Evolutionary conservation across 2,888 invertebrate species (phyloP), one percentile per base, ranked within the genome.

Genomic region (Yponomeuta malinellus): DNA sequence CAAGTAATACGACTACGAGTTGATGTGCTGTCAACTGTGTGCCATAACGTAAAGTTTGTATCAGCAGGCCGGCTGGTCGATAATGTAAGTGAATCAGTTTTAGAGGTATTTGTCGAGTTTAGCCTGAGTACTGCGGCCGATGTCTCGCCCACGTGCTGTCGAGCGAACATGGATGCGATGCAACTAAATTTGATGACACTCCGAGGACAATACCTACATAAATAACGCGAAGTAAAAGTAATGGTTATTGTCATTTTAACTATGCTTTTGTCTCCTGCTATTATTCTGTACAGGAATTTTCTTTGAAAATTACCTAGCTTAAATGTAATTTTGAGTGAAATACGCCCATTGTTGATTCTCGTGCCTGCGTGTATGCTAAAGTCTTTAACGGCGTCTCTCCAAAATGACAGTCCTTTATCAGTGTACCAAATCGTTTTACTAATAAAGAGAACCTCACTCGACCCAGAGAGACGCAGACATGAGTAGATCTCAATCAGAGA

Each of bases 111-210:
- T 70, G 70, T 63, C 70, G 37, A 37, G n/a, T 63, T n/a, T 59
- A 59, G 52, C 52, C 63, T 48, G 23, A 67, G 67, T 15, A 12
- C 52, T 15, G 29, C 68, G 68, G 43, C 23, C 12, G 33, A 31
- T 69, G 63, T 69, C 69, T 3, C 70, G 70, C 63, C 70, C 33
- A 70, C 70, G 23, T 33, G n/a, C 29, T 67, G 67, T 59, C 52
- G 52, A 12, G 15, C 52, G 15, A 15, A 59, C 52, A 59, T 59
- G 52, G 52, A 59, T 59, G 52, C 52, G 15, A 59, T 59, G 52
- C 52, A 65, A 12, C 65, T 65, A 65, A 65, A 65, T 29, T 29
- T 65, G 65, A 31, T 65, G 65, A 65, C 65, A 12, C 29, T 65
- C 31, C 64, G 52, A 15, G 52, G 52, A 59, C 52, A 59, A 10